Conservation (phyloP, 1,140 invertebrate genomes). For the Wiebesia pumilae region DNA sequence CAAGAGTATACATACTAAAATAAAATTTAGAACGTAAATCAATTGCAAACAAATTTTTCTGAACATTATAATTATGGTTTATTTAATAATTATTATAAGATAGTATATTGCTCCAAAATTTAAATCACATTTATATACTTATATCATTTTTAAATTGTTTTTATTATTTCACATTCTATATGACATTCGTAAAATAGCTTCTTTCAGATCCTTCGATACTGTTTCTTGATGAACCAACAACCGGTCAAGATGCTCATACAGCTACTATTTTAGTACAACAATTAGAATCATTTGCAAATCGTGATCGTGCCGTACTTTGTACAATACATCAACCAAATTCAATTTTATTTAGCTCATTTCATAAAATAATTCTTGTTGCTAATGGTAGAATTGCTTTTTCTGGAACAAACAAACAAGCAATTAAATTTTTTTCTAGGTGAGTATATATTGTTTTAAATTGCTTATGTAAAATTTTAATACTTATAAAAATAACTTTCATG, state of each 20-base stretch:
- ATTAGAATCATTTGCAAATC: slow-evolving; percentile 79
- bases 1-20: too few relatives aligned
- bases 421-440: slow-evolving; percentile 87
- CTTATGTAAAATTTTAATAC: too few relatives aligned
- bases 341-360: slow-evolving; percentile 91
- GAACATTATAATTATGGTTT: too few relatives aligned
- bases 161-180: background rate
- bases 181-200: slow-evolving; percentile 78
- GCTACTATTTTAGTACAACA: slow-evolving; percentile 90
- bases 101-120: too few relatives aligned
- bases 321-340: slow-evolving; percentile 99
- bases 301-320: slow-evolving; percentile 91
- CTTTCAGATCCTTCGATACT: slow-evolving; percentile 93
- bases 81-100: too few relatives aligned
- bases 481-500: too few relatives aligned
- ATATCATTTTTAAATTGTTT: background rate
- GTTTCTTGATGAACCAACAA: slow-evolving; percentile 98
- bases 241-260: slow-evolving; percentile 93
- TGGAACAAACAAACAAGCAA: slow-evolving; percentile 83
- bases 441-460: too few relatives aligned
- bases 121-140: too few relatives aligned
- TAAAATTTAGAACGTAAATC: too few relatives aligned
- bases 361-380: slow-evolving; percentile 89
- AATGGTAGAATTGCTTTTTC: slow-evolving; percentile 93
- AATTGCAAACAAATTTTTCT: too few relatives aligned